A percentile compares a stretch with the other conserved stretches of the same genome.
phyloP scores from a whole-genome alignment of 1,140 invertebrate genomes.

The Penaeus japonicus region DNA sequence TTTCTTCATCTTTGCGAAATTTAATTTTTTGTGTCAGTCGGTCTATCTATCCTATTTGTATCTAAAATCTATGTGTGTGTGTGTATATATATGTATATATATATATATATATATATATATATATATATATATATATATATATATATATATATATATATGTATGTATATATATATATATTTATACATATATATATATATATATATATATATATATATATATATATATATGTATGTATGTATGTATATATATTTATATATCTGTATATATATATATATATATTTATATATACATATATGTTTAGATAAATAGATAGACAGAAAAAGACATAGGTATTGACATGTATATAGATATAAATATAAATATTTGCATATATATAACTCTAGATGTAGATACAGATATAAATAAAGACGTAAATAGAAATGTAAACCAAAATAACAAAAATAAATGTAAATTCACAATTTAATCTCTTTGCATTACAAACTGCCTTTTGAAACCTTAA shows the following conservation, averaged over 20 bases:
- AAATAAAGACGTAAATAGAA: not conserved
- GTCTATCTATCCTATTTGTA: not conserved
- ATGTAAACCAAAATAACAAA: not conserved
- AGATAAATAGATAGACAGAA: not conserved
- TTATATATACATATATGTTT: not conserved
- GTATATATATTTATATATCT: not conserved
- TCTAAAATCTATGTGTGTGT: not conserved
- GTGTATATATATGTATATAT: not conserved
- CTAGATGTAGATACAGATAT: not conserved
- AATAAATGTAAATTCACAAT: not conserved
- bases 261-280: not conserved
- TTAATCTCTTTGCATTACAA: too few species aligned
- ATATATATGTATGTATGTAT: not conserved
- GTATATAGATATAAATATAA: not conserved
- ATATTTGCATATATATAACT: not conserved
- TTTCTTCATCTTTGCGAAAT: too few species aligned
- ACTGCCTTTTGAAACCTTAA: too few species aligned
- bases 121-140: slow-evolving; percentile 6
- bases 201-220: not conserved
- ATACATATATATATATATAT: slow-evolving; percentile 1
- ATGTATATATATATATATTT: not conserved
- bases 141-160: not conserved
- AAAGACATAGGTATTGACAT: not conserved
- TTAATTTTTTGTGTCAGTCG: too few species aligned
- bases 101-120: slow-evolving; percentile 6